Percentiles rank a stretch among this genome's conserved stretches.
These are phyloP conservation scores for Ectemnius continuus DNA, from an alignment of 2,888 invertebrate genomes.

Conservation along the genomic window DNA sequence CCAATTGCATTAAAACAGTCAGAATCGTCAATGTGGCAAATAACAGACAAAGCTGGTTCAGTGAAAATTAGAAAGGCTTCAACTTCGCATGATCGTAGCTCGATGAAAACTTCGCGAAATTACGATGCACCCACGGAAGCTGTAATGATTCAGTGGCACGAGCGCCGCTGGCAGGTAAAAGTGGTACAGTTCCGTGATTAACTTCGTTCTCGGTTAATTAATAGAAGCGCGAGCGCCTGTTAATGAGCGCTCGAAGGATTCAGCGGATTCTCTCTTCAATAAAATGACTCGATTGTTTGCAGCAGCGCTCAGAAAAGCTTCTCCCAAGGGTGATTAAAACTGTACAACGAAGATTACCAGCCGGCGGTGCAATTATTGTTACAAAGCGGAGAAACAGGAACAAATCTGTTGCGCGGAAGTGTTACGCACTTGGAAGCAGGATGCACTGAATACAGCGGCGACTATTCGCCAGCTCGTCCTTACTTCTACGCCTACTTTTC, in stretches of 20 bases:
- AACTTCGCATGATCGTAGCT: no score
- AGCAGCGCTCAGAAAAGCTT: no score
- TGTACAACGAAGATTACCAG: neutral
- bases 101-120: no score
- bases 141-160: neutral
- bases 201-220: slow-evolving; percentile 25
- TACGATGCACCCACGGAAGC: slow-evolving; percentile 20
- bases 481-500: neutral
- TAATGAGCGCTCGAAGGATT: neutral
- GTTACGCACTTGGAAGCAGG: slow-evolving; percentile 4
- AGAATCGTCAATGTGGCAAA: no score
- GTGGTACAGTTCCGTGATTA: slow-evolving; percentile 21
- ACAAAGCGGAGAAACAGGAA: neutral
- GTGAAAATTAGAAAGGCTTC: no score
- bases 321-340: no score
- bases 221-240: neutral
- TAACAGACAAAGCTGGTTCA: no score
- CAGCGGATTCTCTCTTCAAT: no score
- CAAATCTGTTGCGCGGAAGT: neutral
- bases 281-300: no score
- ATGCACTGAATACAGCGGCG: neutral
- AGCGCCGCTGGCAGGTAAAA: neutral
- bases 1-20: no score
- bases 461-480: neutral
- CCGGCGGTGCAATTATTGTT: slow-evolving; percentile 5